Evolutionary conservation across 2,888 invertebrate species (phyloP), one percentile per base, ranked within the genome.

Genomic region (Anodontia alba): DNA sequence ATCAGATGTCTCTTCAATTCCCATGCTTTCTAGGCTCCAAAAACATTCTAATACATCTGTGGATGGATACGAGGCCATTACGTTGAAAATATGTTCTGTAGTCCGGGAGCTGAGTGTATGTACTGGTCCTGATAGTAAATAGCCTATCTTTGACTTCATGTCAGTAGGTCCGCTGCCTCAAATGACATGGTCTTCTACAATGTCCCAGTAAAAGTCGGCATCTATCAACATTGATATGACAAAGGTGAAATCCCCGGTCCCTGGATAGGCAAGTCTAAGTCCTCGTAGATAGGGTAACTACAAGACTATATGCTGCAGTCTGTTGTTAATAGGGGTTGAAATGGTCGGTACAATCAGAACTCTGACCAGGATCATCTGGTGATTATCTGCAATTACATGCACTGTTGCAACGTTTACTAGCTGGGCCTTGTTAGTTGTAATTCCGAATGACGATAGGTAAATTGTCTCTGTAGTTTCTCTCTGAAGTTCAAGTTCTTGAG

Each of bases 401-500:
- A 75, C 68, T 23, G 67, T 71, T n/a, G 66, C 57, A 23, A 20
- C 75, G 17, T 71, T n/a, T 29, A 75, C n/a, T 10, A 23, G 29
- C 7, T 49, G 51, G n/a, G 36, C 36, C 26, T 70, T 46, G 10
- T 66, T 31, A n/a, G 71, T 1, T 29, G 51, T 36, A 15, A 36
- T 54, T 20, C 79, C 79, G 49, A 79, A 74, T 7, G 71, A n/a
- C 1, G 79, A 36, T 12, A 74, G n/a, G 10, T 62, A 20, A 20
- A 74, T 57, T 36, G 26, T 26, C 10, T 76, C 75, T 26, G 15
- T 70, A 29, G 62, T 66, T 10, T 31, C 33, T n/a, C 46, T 20
- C 62, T 66, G n/a, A 31, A 66, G 36, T 33, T 70, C 7, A 1
- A 79, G 36, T 51, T 71, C 43, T 31, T 57, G 38, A 20, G 66